Percentiles rank a stretch among this genome's conserved stretches.
These are phyloP conservation scores for Coremacera marginata DNA, from an alignment of 2,888 invertebrate genomes.

Conservation along the genomic window DNA sequence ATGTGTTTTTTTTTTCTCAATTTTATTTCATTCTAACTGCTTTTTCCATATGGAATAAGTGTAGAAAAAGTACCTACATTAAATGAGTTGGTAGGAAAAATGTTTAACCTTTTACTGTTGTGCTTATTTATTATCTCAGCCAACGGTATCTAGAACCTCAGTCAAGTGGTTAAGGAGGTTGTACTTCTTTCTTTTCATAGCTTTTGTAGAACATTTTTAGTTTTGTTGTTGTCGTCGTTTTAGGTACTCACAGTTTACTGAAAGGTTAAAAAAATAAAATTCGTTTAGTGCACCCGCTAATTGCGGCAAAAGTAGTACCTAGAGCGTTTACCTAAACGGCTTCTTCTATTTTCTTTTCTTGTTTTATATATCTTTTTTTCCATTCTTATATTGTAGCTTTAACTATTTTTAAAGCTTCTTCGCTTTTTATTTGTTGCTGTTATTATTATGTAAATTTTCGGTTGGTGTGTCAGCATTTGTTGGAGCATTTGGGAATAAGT, in stretches of 20 bases:
- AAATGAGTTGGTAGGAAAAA: background rate
- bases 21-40: background rate
- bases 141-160: constrained; percentile 9
- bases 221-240: background rate
- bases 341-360: background rate
- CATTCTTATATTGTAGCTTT: background rate
- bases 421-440: background rate
- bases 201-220: background rate
- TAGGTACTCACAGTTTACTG: too few species aligned
- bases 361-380: too few species aligned
- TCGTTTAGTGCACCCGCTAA: constrained; percentile 17
- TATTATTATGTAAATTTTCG: constrained; percentile 5
- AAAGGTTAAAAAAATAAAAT: background rate
- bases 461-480: background rate
- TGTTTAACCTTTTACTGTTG: constrained; percentile 21
- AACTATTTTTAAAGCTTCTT: background rate
- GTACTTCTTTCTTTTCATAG: background rate
- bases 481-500: too few species aligned
- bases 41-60: background rate
- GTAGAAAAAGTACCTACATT: background rate
- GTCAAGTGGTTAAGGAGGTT: constrained; percentile 3
- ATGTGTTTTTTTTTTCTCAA: background rate
- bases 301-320: background rate
- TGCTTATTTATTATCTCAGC: constrained; percentile 13
- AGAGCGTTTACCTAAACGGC: too few species aligned